phyloP scores from a whole-genome alignment of 2,888 invertebrate species.

The Drosophila merina region DNA sequence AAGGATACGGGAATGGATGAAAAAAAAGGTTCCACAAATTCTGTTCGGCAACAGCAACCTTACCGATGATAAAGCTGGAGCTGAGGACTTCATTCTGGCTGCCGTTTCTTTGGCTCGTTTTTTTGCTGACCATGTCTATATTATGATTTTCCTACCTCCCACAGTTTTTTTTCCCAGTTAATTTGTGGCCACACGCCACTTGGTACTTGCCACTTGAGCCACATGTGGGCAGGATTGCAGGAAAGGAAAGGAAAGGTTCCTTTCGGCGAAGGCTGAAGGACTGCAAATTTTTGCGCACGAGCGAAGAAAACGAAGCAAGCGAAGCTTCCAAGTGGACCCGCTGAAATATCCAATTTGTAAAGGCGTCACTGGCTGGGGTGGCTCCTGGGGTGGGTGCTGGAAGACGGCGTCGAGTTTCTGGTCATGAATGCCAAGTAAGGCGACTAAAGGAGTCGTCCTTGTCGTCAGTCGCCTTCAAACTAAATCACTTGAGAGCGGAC shows the following conservation, averaged over 20 bases:
- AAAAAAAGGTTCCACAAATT: background rate
- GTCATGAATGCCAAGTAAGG: constrained; percentile 76
- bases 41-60: constrained; percentile 21
- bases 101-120: constrained; percentile 30
- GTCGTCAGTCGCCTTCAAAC: constrained; percentile 62
- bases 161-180: constrained; percentile 51
- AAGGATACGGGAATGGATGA: background rate
- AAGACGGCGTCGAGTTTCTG: constrained; percentile 36
- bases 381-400: too few species aligned
- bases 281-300: constrained; percentile 78
- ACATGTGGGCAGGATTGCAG: constrained; percentile 42
- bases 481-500: constrained; percentile 73
- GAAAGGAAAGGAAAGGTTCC: constrained; percentile 43
- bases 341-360: constrained; percentile 70
- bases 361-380: constrained; percentile 30
- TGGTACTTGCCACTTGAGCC: constrained; percentile 37
- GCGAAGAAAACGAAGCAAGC: constrained; percentile 57
- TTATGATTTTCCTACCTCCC: constrained; percentile 54
- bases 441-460: constrained; percentile 56
- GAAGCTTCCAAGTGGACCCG: constrained; percentile 50
- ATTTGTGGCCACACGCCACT: constrained; percentile 68
- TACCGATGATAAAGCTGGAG: constrained; percentile 43
- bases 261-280: constrained; percentile 30
- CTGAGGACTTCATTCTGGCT: constrained; percentile 35
- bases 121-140: constrained; percentile 78